These are phyloP conservation scores for Danaus plexippus DNA, from an alignment of 1,140 invertebrate species.

Conservation along the genomic window DNA sequence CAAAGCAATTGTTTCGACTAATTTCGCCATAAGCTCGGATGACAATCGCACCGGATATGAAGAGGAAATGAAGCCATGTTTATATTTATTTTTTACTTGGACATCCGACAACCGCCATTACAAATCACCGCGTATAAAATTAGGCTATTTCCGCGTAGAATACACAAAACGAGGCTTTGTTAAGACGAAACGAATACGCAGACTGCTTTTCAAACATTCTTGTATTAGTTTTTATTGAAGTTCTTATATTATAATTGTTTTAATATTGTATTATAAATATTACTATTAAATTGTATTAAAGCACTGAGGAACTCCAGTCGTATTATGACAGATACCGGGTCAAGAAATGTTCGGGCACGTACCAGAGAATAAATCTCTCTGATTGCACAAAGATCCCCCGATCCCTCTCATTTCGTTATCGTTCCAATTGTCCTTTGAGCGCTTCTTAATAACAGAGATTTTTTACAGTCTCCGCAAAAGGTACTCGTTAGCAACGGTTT, in stretches of 20 bases:
- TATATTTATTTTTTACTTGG: slow-evolving; percentile 19
- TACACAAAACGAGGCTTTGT: slow-evolving; percentile 4
- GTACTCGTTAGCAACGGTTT: slow-evolving; percentile 14
- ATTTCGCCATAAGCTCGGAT: slow-evolving; percentile 9
- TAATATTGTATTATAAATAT: too few relatives aligned
- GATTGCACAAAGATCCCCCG: slow-evolving; percentile 54
- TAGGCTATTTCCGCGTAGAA: slow-evolving; percentile 13
- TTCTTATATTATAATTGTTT: too few relatives aligned
- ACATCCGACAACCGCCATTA: slow-evolving; percentile 14
- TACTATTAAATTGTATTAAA: not conserved
- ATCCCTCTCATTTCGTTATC: slow-evolving; percentile 50
- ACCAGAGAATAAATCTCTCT: slow-evolving; percentile 43
- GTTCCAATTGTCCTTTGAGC: slow-evolving; percentile 46
- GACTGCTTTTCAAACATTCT: too few relatives aligned
- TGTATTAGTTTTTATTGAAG: too few relatives aligned
- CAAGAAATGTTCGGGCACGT: slow-evolving; percentile 20
- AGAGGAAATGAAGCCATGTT: slow-evolving; percentile 33
- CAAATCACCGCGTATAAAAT: slow-evolving; percentile 10
- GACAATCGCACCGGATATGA: slow-evolving; percentile 29
- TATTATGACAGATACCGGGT: slow-evolving; percentile 19
- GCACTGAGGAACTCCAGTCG: not conserved
- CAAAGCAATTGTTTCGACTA: slow-evolving; percentile 7
- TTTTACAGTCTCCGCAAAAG: slow-evolving; percentile 21
- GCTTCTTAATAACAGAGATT: slow-evolving; percentile 46
- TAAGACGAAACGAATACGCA: too few relatives aligned